Evolutionary conservation across 2,113 vertebrate genomes (phyloP), one percentile per base, ranked within the genome.

Genomic region (Urocynchramus pylzowi): DNA sequence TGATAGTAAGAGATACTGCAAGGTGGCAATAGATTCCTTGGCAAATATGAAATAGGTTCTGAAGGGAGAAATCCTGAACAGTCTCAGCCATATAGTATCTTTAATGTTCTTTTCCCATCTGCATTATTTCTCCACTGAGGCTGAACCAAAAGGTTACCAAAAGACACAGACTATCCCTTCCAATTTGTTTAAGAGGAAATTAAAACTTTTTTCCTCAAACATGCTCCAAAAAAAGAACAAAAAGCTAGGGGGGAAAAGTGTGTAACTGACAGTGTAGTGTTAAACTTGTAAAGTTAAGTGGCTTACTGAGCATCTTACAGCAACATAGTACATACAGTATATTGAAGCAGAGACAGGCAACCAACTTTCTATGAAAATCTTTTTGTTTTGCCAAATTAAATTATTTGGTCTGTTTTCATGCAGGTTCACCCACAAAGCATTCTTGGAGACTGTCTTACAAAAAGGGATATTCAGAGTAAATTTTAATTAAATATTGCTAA

Each of bases 401-500:
- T 63, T 0, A 52, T 94, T 81, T 0, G 1, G 22, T 80, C 54
- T 92, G 16, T 44, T 94, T 74, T 85, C 79, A 78, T 1, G 3
- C 37, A 74, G 41, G 49, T 59, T 88, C 41, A 80, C 41, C 35
- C 65, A 61, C 19, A 60, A 87, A 68, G 31, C 61, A 61, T 65
- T 93, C 59, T 70, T 60, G 30, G 42, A 59, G 54, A 47, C 39
- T 90, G 64, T n/a, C 41, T 87, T 73, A 33, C 15, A 60, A 53
- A 84, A 81, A 84, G 22, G 16, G 37, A 64, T 84, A 54, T 47
- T 93, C n/a, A 67, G 44, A 52, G 35, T 76, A 92, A 92, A 84
- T 83, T 65, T 92, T 69, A 74, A 82, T 91, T 90, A 77, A 82
- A 90, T 87, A 86, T 61, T 76, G 67, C 41, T 79, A 84, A 90